Conservation (phyloP, 2,797 vertebrate genomes). For the Girardinus metallicus region DNA sequence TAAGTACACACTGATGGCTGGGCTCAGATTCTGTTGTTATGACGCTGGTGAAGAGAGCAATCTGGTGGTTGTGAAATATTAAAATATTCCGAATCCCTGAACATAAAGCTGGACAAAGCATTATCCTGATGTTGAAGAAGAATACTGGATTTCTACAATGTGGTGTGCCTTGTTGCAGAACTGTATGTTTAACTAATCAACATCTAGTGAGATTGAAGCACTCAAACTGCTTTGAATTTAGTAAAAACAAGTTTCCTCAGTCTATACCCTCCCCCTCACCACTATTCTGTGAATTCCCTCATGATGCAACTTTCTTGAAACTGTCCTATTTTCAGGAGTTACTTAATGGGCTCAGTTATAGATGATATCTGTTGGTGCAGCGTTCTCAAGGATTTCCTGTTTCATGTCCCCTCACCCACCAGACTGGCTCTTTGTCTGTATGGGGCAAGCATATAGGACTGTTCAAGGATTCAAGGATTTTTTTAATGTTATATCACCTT, state of each 20-base stretch:
- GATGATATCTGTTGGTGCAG: background rate
- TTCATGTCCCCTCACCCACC: constrained; percentile 33
- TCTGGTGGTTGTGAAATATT: background rate
- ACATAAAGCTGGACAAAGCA: background rate
- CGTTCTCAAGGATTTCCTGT: constrained; percentile 60
- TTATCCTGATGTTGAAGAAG: background rate
- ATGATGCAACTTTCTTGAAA: background rate
- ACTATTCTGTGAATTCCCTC: background rate
- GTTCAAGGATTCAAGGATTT: too few relatives aligned
- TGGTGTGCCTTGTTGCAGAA: background rate
- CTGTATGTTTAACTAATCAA: background rate
- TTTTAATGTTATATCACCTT: too few relatives aligned
- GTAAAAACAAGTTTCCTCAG: background rate
- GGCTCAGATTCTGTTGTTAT: background rate
- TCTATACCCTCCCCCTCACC: background rate
- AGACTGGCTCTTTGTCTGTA: background rate
- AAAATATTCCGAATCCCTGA: background rate
- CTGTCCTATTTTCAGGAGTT: background rate
- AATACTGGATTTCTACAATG: background rate
- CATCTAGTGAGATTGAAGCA: background rate
- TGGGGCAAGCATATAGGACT: background rate
- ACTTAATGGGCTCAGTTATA: background rate
- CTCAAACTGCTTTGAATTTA: background rate
- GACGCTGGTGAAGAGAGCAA: background rate
- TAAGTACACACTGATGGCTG: too few relatives aligned